Percentiles rank a stretch among this genome's conserved stretches.
phyloP scores from a whole-genome alignment of 1,140 invertebrate genomes.

The Ceratoteleas bidentatus region DNA sequence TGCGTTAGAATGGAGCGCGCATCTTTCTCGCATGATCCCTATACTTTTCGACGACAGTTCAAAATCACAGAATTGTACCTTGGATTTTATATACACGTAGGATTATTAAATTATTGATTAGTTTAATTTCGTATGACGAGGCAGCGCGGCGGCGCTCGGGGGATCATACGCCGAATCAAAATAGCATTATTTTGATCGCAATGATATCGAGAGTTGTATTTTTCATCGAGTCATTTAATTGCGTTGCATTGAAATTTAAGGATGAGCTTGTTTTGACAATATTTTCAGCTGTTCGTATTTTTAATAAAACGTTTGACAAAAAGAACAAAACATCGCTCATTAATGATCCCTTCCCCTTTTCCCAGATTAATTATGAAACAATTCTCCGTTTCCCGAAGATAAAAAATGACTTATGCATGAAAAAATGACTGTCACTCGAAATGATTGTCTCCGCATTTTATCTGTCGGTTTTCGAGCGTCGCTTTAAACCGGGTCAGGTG shows the following conservation, averaged over 20 bases:
- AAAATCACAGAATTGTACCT: constrained; percentile 55
- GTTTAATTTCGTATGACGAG: constrained; percentile 55
- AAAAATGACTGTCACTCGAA: too few relatives aligned
- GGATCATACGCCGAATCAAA: constrained; percentile 55
- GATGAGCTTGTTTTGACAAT: constrained; percentile 65
- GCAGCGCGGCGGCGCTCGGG: constrained; percentile 13
- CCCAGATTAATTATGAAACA: too few relatives aligned
- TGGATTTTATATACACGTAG: constrained; percentile 56
- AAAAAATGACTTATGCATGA: too few relatives aligned
- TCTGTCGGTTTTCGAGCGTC: too few relatives aligned
- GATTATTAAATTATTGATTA: constrained; percentile 61
- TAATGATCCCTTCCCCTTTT: too few relatives aligned
- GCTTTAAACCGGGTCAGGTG: too few relatives aligned
- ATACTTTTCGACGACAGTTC: constrained; percentile 36
- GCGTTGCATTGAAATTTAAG: constrained; percentile 59
- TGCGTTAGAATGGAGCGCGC: constrained; percentile 38
- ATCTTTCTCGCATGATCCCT: constrained; percentile 64
- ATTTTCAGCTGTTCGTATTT: constrained; percentile 66
- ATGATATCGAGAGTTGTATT: constrained; percentile 60
- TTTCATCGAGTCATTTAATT: constrained; percentile 63
- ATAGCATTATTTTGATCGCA: constrained; percentile 58
- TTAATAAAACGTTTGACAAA: constrained; percentile 63
- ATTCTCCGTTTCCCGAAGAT: too few relatives aligned
- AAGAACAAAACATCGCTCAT: too few relatives aligned
- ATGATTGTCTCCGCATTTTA: too few relatives aligned